Base-by-base conservation (phyloP, 2,888 invertebrate genomes). In the Drosophila borborema region DNA sequence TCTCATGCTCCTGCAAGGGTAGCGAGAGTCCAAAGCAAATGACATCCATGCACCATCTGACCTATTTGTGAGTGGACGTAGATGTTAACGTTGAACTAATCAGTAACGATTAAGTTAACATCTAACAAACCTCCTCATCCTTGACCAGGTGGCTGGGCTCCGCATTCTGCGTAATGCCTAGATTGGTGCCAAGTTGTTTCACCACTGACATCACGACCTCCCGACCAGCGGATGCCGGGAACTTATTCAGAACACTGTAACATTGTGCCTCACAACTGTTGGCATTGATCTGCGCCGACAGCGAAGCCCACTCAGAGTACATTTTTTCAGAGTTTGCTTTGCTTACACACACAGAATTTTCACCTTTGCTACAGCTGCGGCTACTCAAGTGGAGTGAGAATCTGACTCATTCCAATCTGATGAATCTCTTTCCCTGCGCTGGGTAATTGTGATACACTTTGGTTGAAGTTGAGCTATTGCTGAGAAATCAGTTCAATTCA, bases 1-100 rank as follows among this genome's bases (percentile, higher is more conserved):
- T 97, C 86, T 98, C 98, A 92, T 98, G 98, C 93, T 99, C 99
- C 41, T 96, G 95, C 54, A 99, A 94, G 0, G 98, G 98, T 51
- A 99, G 94, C 16, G 98, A 97, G 6, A 99, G 94, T 0, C 99
- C 99, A 93, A 96, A 98, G 88, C 99, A 97, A 73, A 99, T 96
- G 16, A 97, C 97, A 93, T 97, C 96, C 94, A 97, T 95, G 72
- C 97, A 97, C 97, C 97, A 97, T 91, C 96, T 95, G 55, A 99
- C 98, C 97, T 98, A 87, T 89, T 87, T 56, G 59, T 48, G 8
- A 10, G 5, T 12, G 12, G 16, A 28, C 2, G 12, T n/a, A 23
- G 31, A 0, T 3, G 4, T 20, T 31, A n/a, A 14, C 6, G 18
- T 18, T 51, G 6, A 7, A 18, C 0, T 16, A 10, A 7, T 0